Base-by-base conservation (phyloP, 2,797 vertebrate genomes). In the Syngnathus acus region DNA sequence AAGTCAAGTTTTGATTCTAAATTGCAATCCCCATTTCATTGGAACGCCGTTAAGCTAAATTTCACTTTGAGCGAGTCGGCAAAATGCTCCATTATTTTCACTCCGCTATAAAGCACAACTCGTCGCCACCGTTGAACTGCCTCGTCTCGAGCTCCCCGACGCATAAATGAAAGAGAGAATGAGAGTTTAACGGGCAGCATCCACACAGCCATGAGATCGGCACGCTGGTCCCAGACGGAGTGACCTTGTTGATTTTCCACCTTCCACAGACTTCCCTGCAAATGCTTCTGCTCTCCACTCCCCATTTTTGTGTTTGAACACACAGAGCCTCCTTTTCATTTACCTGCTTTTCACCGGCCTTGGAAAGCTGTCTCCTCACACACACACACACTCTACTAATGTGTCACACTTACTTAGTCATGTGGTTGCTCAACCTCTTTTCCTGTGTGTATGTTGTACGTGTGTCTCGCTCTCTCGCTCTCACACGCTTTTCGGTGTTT, bases 401-500 rank as follows among this genome's bases (percentile, higher is more conserved):
- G 81, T 83, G 77, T 80, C 83, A 82, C 77, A 77, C 78, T 77
- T 79, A 71, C 74, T 72, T 80, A 73, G 72, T 68, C 78, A 72
- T 80, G 80, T 79, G 78, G 71, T 86, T 78, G 79, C 83, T 86
- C 81, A 84, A 81, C 80, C 77, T 84, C 67, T 78, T 81, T 79
- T 81, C 71, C 69, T 80, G 64, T 81, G 75, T 81, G 57, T 73
- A 43, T 68, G 57, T 75, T 75, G 64, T 65, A 39, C 64, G 57
- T 69, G 53, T 73, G 43, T 71, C 42, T 74, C 80, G 78, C 76
- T 72, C 75, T 79, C 77, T 85, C 65, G 65, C 43, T 72, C 43
- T 69, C 81, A 84, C 82, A 80, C 77, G 71, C 78, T 79, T 77
- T 85, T 66, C 85, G 83, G 82, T 84, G 66, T 86, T 80, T 85